Evolutionary conservation across 2,888 invertebrate species (phyloP), one percentile per base, ranked within the genome.

Genomic region (Argyra leucocephala): DNA sequence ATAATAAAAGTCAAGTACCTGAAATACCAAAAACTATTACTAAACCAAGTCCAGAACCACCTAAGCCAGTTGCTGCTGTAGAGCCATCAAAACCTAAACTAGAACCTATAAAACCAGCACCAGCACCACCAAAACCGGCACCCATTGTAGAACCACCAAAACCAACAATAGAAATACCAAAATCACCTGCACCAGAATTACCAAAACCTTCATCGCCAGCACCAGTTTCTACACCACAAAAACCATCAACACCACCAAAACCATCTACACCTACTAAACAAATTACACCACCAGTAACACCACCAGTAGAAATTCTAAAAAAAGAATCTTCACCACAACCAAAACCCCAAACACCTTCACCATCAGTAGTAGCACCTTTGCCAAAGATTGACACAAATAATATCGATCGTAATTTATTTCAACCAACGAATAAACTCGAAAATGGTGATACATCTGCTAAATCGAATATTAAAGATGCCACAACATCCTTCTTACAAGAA

Each of bases 401-500:
- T 22, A 57, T 73, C 36, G 76, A 77, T 65, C 70, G 71, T 36
- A 75, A 76, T 65, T 67, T 76, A 1, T 73, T 73, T 64, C 74
- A 72, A 37, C 69, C 69, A 7, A 69, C 71, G 1, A 72, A 70
- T 63, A 69, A 72, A 3, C 69, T 71, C 64, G 76, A 76, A 68
- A 72, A 73, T 60, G 72, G 73, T 10, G 74, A 76, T 21, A 63
- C 69, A 6, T 67, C 70, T 22, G 66, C 67, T 12, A 74, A 68
- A 59, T 67, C 73, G 63, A 74, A 76, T 68, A 62, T 76, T 4
- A 78, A 78, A 72, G 74, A 75, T 70, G 78, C 77, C 65, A 79
- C 76, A 63, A 71, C 70, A 59, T 76, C 76, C 31, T 79, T 79
- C 64, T 73, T 79, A 57, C 73, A 72, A 63, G 73, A 73, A 64